A percentile compares a stretch with the other conserved stretches of the same genome.
phyloP scores from a whole-genome alignment of 2,797 vertebrate genomes.

The Glyptemys insculpta region DNA sequence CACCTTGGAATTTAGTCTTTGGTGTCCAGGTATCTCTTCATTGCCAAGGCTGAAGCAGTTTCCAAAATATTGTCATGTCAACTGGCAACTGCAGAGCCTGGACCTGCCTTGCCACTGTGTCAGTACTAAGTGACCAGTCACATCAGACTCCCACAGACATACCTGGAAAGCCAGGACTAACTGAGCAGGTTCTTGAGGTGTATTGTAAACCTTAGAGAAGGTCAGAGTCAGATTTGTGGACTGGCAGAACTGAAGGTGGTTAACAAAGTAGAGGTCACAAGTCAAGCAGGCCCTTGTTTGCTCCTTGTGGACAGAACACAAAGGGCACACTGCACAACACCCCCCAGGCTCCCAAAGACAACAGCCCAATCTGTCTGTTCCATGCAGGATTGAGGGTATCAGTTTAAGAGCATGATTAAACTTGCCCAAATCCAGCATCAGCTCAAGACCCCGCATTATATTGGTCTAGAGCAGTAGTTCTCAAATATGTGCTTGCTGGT shows the following conservation, averaged over 20 bases:
- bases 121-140: not conserved
- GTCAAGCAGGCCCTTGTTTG: not conserved
- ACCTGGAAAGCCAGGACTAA: not conserved
- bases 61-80: not conserved
- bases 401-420: fast-evolving
- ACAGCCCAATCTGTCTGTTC: not conserved
- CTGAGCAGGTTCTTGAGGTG: not conserved
- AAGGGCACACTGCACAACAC: too few relatives aligned
- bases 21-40: not conserved
- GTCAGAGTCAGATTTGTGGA: not conserved
- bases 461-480: not conserved
- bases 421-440: not conserved
- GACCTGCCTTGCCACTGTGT: fast-evolving
- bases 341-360: too few relatives aligned
- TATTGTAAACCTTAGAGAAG: not conserved
- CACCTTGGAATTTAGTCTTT: not conserved
- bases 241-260: not conserved
- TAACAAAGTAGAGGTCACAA: not conserved
- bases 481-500: not conserved
- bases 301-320: not conserved
- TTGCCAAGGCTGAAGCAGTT: not conserved
- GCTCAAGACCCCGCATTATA: not conserved
- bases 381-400: fast-evolving
- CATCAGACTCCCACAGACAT: not conserved
- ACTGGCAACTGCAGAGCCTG: fast-evolving